Evolutionary conservation across 2,888 invertebrate species (phyloP), one percentile per base, ranked within the genome.

Genomic region (Pseudococcus viburni): DNA sequence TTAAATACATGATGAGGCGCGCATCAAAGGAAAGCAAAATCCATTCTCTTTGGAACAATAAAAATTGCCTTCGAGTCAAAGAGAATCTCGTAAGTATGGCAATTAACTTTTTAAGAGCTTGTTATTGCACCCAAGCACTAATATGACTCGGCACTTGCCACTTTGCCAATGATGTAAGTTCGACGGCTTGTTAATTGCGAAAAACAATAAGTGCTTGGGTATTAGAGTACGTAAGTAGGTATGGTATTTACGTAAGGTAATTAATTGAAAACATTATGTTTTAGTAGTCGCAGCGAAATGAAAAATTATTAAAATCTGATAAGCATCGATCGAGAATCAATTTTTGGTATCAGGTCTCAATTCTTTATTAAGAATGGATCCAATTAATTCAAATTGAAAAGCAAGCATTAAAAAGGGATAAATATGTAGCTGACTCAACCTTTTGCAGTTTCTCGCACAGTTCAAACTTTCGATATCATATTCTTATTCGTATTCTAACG

Each of bases 1-100:
- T 73, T 73, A 17, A 39, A 17, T 33, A 33, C 7, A 73, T 33
- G 73, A 73, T 17, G 33, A 73, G 73, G 33, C 73, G 73, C 73
- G 73, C 33, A 33, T 73, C 12, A 73, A 73, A 33, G 73, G 33
- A 33, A 73, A 73, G 73, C 33, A 73, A 73, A 73, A 73, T 73
- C 33, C 33, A 26, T 73, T 73, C 73, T 64, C 64, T 64, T 64
- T 64, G 64, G 9, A 73, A 73, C 33, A 17, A 73, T 17, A 33
- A 33, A 19, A 39, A 15, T 33, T 33, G 6, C 17, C 33, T 39
- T 73, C 73, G 7, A 73, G 33, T 17, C 73, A 73, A 73, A 73
- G 73, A 73, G 17, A 26, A 33, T 33, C 33, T 12, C 15, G 33
- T 73, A 33, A 73, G 33, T 73, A 73, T 19, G 33, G 73, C 73